Evolutionary conservation across 2,888 invertebrate genomes (phyloP).

Genomic region (Conus canariensis): DNA sequence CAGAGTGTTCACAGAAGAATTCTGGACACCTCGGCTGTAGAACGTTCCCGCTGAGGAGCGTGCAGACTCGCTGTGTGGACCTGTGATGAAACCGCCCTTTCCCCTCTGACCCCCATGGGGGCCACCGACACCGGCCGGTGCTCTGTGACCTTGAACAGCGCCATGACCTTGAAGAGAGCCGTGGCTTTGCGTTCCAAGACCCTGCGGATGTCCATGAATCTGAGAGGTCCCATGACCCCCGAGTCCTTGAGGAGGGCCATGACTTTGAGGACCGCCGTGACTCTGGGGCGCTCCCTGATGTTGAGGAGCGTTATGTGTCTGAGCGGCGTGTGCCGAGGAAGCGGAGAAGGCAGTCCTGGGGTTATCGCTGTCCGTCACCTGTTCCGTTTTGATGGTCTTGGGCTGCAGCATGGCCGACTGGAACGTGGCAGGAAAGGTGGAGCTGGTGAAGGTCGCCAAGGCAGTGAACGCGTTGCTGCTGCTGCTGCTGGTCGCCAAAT

Average conservation of each 20-base stretch:
- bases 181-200: not conserved
- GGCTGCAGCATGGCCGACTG: conserved; percentile 22
- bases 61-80: not conserved
- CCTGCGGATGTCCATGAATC: not conserved
- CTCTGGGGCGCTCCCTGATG: not conserved
- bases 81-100: not conserved
- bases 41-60: not conserved
- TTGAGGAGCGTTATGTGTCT: not conserved
- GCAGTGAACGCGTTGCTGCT: conserved; percentile 14
- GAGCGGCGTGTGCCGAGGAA: not conserved
- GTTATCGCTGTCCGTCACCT: not conserved
- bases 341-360: not conserved
- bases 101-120: not conserved
- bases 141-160: not conserved
- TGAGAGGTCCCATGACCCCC: not conserved
- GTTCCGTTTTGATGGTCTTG: not conserved
- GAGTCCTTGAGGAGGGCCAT: not conserved
- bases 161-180: not conserved
- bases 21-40: not conserved
- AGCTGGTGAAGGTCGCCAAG: not conserved
- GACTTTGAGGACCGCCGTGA: not conserved
- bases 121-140: not conserved
- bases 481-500: not conserved
- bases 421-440: conserved; percentile 7
- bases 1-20: not conserved